A percentile compares a stretch with the other conserved stretches of the same genome.
These are phyloP conservation scores for Eurois occulta DNA, from an alignment of 2,888 invertebrate genomes.

Conservation along the genomic window DNA sequence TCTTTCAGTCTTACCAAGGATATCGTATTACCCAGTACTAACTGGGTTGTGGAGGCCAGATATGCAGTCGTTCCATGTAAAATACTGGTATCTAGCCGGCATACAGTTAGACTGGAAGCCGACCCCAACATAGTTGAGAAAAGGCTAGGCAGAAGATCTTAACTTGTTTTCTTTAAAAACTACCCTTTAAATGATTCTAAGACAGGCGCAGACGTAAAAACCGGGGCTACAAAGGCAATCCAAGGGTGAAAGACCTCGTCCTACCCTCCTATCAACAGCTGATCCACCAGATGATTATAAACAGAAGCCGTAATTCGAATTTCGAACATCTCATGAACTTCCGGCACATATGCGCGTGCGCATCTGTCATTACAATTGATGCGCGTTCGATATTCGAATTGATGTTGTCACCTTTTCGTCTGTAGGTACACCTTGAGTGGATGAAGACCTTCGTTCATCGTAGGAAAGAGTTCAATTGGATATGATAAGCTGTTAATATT, in stretches of 20 bases:
- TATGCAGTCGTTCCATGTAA: too few species aligned
- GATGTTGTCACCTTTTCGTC: constrained; percentile 54
- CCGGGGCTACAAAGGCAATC: neutral
- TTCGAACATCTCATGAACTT: constrained; percentile 62
- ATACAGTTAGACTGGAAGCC: too few species aligned
- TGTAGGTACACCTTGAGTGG: constrained; percentile 45
- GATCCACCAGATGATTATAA: constrained; percentile 60
- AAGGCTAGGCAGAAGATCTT: too few species aligned
- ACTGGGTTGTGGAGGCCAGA: too few species aligned
- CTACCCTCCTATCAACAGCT: constrained; percentile 47
- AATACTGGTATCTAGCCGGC: too few species aligned
- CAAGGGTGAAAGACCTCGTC: constrained; percentile 31
- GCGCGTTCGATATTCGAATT: constrained; percentile 60
- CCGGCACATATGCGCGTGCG: constrained; percentile 63
- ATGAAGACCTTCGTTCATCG: neutral
- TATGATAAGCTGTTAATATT: neutral
- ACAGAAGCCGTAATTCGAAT: constrained; percentile 62
- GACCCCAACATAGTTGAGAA: too few species aligned
- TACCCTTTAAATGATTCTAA: too few species aligned
- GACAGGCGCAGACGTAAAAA: neutral
- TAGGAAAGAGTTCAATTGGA: neutral
- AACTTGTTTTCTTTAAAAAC: too few species aligned
- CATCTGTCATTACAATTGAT: constrained; percentile 65
- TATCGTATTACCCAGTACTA: too few species aligned
- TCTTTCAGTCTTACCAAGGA: too few species aligned